phyloP scores from a whole-genome alignment of 64 coral and sea anemone species.

The Actinia tenebrosa region DNA sequence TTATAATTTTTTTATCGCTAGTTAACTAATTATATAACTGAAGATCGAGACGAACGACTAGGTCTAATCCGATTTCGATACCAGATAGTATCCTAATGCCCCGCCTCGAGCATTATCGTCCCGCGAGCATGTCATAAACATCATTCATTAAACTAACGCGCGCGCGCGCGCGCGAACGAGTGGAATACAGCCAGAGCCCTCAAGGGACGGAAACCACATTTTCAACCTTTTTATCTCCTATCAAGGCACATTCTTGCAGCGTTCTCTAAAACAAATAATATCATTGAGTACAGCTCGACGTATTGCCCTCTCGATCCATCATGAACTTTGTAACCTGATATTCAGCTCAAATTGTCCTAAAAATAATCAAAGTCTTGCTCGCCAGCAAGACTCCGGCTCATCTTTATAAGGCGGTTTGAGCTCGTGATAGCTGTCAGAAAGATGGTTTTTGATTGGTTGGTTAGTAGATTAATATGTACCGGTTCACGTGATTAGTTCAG shows the following conservation, averaged over 20 bases:
- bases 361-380: constrained; percentile 65
- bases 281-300: not conserved
- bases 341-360: constrained; percentile 69
- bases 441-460: constrained; percentile 48
- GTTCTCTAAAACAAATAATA: not conserved
- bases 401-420: constrained; percentile 21
- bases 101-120: not conserved
- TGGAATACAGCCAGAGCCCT: not conserved
- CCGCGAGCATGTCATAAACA: not conserved
- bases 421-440: constrained; percentile 72
- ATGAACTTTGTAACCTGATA: constrained; percentile 91
- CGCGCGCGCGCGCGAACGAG: not conserved
- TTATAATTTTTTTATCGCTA: not conserved
- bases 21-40: not conserved
- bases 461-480: constrained; percentile 34
- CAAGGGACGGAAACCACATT: constrained; percentile 13
- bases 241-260: not conserved
- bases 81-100: not conserved
- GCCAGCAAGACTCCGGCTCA: constrained; percentile 66
- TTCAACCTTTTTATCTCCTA: constrained; percentile 8
- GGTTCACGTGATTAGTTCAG: constrained; percentile 68
- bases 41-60: constrained; percentile 19
- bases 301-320: constrained; percentile 15
- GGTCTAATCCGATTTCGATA: constrained; percentile 19
- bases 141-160: too few relatives aligned